Evolutionary conservation across 2,113 vertebrate species (phyloP), one percentile per base, ranked within the genome.

Genomic region (Microtus oregoni): DNA sequence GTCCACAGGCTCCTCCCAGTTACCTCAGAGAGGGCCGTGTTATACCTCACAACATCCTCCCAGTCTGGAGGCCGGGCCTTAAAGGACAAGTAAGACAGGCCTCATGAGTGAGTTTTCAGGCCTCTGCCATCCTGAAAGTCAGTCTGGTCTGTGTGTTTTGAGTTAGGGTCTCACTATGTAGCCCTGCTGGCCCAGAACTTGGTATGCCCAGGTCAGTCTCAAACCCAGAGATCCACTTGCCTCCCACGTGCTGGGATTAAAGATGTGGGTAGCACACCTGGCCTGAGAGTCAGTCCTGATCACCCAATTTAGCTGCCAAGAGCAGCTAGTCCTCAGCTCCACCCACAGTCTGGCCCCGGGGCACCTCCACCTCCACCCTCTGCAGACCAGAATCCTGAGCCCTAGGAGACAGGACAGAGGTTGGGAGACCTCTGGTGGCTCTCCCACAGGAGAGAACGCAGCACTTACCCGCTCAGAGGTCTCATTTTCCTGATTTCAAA

Each of bases 401-500:
- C 20, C 52, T 20, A 24, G 30, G 81, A 35, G 30, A 38, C 14
- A 68, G 67, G 79, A 52, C 1, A 38, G 38, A 78, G 61, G 17
- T 17, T 52, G 35, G 47, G 52, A 86, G 61, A 78, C 26, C 73
- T 7, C 7, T 41, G 86, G 44, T 17, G 17, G 78, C 41, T 91
- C n/a, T 77, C 5, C 1, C 41, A 55, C 3, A 88, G 78, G 38
- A 95, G 52, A 85, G 19, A 50, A 92, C 24, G 93, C 35, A 94
- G 86, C 89, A 98, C 99, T 99, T 98, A 99, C 99, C 99, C 99
- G 96, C 99, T 99, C 58, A 99, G 98, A 52, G 99, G 99, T 97
- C 99, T 99, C 95, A 98, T 99, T 98, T 99, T 99, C 98, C 99
- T 99, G 97, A 99, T 99, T 98, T 99, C 99, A 73, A 99, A 99